Evolutionary conservation across 2,113 vertebrate genomes (phyloP).

Genomic region (Spheniscus mendiculus): DNA sequence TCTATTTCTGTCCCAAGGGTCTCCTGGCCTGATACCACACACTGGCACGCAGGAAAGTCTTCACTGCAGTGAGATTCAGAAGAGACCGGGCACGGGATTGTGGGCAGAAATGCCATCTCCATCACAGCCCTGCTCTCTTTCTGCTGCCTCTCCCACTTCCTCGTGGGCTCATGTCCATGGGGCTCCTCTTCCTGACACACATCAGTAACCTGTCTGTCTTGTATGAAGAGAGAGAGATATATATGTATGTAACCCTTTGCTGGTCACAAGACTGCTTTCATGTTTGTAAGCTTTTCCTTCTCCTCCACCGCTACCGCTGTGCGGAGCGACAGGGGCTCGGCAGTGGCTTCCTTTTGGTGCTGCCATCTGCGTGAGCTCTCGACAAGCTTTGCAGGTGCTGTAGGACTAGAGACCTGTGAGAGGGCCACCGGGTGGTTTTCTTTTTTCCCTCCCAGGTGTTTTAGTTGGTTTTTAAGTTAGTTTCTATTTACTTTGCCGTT

Average conservation of each 20-base stretch:
- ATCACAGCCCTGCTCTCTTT: neutral
- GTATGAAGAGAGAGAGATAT: neutral
- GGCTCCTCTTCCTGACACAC: neutral
- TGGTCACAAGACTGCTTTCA: neutral
- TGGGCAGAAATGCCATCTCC: neutral
- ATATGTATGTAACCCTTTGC: neutral
- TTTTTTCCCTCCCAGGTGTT: neutral
- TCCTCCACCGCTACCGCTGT: neutral
- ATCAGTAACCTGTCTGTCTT: neutral
- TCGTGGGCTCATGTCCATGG: neutral
- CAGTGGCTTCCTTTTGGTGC: neutral
- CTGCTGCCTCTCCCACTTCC: neutral
- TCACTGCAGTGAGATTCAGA: neutral
- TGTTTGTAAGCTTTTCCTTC: neutral
- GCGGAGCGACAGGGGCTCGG: accelerated
- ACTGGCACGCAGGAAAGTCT: accelerated
- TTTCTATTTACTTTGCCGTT: neutral
- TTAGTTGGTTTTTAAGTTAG: neutral
- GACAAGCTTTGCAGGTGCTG: accelerated
- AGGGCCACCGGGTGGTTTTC: neutral
- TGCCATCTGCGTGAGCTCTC: accelerated
- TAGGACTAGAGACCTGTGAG: neutral
- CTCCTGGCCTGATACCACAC: neutral
- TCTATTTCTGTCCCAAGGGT: neutral
- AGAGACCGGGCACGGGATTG: neutral